Percentiles rank a stretch among this genome's conserved stretches.
Evolutionary conservation across 2,113 vertebrate species (phyloP).

Genomic region (Corythaixoides concolor): DNA sequence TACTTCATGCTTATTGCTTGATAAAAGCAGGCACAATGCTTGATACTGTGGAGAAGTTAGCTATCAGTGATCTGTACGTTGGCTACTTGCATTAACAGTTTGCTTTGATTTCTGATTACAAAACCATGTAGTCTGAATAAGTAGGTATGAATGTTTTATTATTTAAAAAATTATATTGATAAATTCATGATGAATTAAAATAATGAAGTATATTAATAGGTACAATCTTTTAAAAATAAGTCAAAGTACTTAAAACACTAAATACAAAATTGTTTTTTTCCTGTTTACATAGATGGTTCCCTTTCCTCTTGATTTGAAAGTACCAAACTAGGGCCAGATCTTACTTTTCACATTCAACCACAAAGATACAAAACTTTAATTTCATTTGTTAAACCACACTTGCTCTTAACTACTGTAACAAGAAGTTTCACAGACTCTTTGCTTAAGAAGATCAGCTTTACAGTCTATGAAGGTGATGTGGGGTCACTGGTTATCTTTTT

Average conservation of each 20-base stretch:
- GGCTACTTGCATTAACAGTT: not conserved
- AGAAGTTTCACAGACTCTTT: not conserved
- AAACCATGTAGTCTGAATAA: not conserved
- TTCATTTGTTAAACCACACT: not conserved
- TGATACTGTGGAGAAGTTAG: not conserved
- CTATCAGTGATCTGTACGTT: not conserved
- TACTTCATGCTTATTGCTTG: not conserved
- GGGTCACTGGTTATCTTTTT: not conserved
- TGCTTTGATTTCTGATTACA: not conserved
- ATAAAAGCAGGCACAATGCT: not conserved
- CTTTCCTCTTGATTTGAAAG: not conserved
- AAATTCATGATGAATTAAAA: not conserved
- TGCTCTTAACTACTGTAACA: not conserved
- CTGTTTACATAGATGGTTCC: not conserved
- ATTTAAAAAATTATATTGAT: not conserved
- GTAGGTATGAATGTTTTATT: not conserved
- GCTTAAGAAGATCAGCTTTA: not conserved
- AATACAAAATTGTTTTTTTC: not conserved
- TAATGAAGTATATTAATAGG: not conserved
- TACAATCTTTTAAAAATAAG: not conserved
- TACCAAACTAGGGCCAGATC: not conserved
- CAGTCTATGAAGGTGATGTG: not conserved
- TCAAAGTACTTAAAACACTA: not conserved
- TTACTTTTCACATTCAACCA: not conserved
- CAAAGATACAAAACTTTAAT: not conserved